Conservation (phyloP, 2,888 invertebrate species). For the Gibbula magus region DNA sequence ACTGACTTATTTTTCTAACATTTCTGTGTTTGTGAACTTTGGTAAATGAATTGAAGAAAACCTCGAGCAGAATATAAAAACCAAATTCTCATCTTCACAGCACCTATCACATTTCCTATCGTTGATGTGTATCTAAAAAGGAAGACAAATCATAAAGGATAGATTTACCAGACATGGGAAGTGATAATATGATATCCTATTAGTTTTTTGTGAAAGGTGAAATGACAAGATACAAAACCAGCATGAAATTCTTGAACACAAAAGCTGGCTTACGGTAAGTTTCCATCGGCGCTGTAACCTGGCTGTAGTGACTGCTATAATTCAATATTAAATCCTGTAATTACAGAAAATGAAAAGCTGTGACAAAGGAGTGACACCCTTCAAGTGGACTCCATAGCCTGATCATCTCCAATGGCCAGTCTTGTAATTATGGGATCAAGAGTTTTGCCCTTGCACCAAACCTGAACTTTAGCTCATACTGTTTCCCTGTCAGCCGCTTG, state of each 20-base stretch:
- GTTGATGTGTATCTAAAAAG: too few relatives aligned
- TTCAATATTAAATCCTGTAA: slow-evolving; percentile 6
- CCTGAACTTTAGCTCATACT: slow-evolving; percentile 5
- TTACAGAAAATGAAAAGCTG: slow-evolving; percentile 13
- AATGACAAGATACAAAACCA: not conserved
- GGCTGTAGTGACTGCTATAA: not conserved
- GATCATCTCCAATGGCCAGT: not conserved
- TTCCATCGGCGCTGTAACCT: not conserved
- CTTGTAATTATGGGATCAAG: slow-evolving; percentile 9
- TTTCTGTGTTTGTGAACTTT: too few relatives aligned
- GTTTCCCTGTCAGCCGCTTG: not conserved
- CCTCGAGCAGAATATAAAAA: too few relatives aligned
- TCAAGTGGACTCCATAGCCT: not conserved
- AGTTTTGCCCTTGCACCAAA: slow-evolving; percentile 9
- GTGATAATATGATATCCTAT: too few relatives aligned
- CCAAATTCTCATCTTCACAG: too few relatives aligned
- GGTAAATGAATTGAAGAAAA: too few relatives aligned
- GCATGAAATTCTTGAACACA: not conserved
- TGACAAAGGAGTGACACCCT: not conserved
- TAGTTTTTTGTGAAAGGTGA: too few relatives aligned
- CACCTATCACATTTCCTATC: too few relatives aligned
- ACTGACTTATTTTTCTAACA: too few relatives aligned
- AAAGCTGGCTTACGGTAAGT: not conserved
- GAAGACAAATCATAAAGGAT: too few relatives aligned
- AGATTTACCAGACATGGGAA: too few relatives aligned